Conservation (phyloP, 1,140 invertebrate species). For the Dufourea novaeangliae region DNA sequence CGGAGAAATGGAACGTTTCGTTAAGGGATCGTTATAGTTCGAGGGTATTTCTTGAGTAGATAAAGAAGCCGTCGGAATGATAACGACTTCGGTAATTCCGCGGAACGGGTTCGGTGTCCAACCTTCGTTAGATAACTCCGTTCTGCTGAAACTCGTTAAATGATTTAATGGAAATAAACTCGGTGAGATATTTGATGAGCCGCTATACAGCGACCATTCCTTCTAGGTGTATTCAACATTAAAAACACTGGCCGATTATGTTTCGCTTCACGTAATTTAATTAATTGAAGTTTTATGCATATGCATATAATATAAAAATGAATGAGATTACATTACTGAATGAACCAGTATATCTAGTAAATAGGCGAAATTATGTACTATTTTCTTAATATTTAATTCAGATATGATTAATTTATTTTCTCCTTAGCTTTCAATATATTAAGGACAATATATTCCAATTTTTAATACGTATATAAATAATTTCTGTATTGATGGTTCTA, state of each 20-base stretch:
- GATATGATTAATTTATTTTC: too few relatives aligned
- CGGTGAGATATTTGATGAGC: not conserved
- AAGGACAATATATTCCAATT: too few relatives aligned
- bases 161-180: constrained; percentile 49
- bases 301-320: too few relatives aligned
- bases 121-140: constrained; percentile 33
- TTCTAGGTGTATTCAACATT: not conserved
- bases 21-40: constrained; percentile 25
- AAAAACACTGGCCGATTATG: not conserved
- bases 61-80: constrained; percentile 7
- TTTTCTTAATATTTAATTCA: too few relatives aligned
- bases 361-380: too few relatives aligned
- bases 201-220: not conserved
- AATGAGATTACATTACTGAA: too few relatives aligned
- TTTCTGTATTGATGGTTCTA: too few relatives aligned
- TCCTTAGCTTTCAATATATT: too few relatives aligned
- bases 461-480: too few relatives aligned
- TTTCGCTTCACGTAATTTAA: too few relatives aligned
- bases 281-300: not conserved
- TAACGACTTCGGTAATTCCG: constrained; percentile 41
- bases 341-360: too few relatives aligned
- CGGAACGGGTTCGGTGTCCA: constrained; percentile 3
- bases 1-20: constrained; percentile 25
- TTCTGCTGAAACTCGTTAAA: constrained; percentile 47
- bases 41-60: constrained; percentile 24